phyloP scores from a whole-genome alignment of 1,140 invertebrate genomes.

The Drosophila bifasciata region DNA sequence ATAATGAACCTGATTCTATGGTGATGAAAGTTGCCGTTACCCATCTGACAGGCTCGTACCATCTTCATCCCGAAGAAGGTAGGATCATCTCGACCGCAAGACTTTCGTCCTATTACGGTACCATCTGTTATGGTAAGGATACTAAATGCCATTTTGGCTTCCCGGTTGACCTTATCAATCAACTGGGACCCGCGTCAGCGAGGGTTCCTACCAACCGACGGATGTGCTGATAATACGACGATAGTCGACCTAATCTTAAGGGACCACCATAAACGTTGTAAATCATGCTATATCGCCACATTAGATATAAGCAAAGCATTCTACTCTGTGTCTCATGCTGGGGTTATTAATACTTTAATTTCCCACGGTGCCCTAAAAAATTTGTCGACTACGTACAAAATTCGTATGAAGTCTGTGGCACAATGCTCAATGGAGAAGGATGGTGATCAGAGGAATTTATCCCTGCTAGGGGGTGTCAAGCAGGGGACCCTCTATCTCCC shows the following conservation, averaged over 20 bases:
- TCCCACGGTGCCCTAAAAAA: constrained; percentile 13
- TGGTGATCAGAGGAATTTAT: constrained; percentile 16
- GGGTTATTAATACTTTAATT: constrained; percentile 2
- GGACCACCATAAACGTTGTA: constrained; percentile 11
- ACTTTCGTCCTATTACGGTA: constrained; percentile 35
- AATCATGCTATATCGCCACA: constrained; percentile 23
- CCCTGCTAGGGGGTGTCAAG: constrained; percentile 25
- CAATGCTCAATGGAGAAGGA: constrained; percentile 7
- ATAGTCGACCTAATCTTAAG: constrained; percentile 36
- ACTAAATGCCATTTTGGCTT: constrained; percentile 28
- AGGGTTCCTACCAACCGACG: constrained; percentile 31
- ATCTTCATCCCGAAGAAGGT: constrained; percentile 33
- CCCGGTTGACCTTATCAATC: constrained; percentile 13
- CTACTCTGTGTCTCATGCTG: constrained; percentile 7
- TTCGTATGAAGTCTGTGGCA: constrained; percentile 12
- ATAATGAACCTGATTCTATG: constrained; percentile 42
- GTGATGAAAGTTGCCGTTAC: constrained; percentile 16
- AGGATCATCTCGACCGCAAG: constrained; percentile 12
- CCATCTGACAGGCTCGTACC: constrained; percentile 31
- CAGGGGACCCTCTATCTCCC: constrained; percentile 24
- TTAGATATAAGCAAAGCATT: constrained; percentile 36
- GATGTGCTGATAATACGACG: constrained; percentile 39
- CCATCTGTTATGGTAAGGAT: constrained; percentile 34
- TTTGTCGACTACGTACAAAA: constrained; percentile 27
- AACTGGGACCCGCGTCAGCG: constrained; percentile 25